Base-by-base conservation (phyloP, 1,140 invertebrate genomes). In the Megathymus violae region DNA sequence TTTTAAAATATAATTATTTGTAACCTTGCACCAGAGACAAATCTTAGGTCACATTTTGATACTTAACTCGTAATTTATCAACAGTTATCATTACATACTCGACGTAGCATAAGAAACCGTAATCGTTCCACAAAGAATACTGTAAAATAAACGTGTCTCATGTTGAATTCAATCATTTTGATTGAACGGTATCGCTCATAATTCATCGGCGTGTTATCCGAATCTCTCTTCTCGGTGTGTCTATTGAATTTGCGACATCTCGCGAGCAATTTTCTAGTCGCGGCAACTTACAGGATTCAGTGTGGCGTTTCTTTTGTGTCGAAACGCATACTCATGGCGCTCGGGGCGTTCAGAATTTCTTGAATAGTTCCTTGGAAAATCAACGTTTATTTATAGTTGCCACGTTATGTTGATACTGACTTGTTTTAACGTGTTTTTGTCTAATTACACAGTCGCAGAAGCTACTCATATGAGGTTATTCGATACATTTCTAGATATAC, bases 241-340 rank as follows among this genome's bases (percentile, higher is more conserved):
- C 73, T 80, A 85, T 87, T 81, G 71, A 87, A 82, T 85, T 80
- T 76, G 63, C 71, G 75, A 60, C 75, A 74, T 77, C 74, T 82
- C 82, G 75, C 73, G 69, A 82, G 75, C 72, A 76, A 79, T 78
- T 80, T 78, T 70, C 71, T 70, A 71, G 67, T 74, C 67, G 74
- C 74, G 64, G 50, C 69, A 75, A 79, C 73, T 74, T 72, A 69
- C 59, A 65, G 65, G 38, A 67, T 71, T 67, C 54, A 58, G 46
- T 46, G 54, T 46, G 15, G 54, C 66, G 62, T 68, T 76, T 76
- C 74, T 82, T 74, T 80, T 76, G 73, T 82, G 66, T 54, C 48
- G 67, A 76, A 76, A 59, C 64, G 70, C 74, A 60, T 56, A 64
- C 62, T 80, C 78, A 72, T 62, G 64, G 43, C 22, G 67, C 66